Conservation (phyloP, 2,797 vertebrate species). For the Glossophaga mutica region DNA sequence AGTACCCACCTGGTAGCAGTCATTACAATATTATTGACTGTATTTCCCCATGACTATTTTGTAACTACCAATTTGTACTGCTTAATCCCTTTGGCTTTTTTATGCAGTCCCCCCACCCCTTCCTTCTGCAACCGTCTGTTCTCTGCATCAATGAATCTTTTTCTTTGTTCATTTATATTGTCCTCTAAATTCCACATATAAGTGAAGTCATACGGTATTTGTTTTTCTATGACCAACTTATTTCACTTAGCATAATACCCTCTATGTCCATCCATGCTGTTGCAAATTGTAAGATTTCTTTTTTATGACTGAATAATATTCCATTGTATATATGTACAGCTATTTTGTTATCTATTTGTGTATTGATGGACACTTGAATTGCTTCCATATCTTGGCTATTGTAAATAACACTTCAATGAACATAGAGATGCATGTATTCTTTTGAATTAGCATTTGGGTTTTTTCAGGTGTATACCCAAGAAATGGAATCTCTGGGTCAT, state of each 20-base stretch:
- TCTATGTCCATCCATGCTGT: not conserved
- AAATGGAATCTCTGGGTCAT: not conserved
- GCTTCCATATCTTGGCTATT: not conserved
- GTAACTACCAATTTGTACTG: not conserved
- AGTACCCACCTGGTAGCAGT: not conserved
- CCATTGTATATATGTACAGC: not conserved
- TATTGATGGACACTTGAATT: not conserved
- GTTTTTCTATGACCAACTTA: not conserved
- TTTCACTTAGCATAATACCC: not conserved
- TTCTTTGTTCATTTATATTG: not conserved
- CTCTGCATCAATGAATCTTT: not conserved
- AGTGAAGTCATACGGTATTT: not conserved
- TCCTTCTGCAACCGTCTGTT: not conserved
- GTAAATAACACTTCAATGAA: not conserved
- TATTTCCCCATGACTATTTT: not conserved
- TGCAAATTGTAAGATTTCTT: not conserved
- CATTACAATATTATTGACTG: not conserved
- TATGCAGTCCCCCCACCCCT: not conserved
- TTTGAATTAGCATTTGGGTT: not conserved
- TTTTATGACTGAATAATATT: not conserved
- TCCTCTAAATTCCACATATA: not conserved
- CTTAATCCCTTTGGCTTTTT: not conserved
- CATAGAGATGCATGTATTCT: not conserved
- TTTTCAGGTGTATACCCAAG: not conserved
- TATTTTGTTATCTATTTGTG: not conserved